Base-by-base conservation (phyloP, 2,797 vertebrate genomes). In the Pygocentrus nattereri region DNA sequence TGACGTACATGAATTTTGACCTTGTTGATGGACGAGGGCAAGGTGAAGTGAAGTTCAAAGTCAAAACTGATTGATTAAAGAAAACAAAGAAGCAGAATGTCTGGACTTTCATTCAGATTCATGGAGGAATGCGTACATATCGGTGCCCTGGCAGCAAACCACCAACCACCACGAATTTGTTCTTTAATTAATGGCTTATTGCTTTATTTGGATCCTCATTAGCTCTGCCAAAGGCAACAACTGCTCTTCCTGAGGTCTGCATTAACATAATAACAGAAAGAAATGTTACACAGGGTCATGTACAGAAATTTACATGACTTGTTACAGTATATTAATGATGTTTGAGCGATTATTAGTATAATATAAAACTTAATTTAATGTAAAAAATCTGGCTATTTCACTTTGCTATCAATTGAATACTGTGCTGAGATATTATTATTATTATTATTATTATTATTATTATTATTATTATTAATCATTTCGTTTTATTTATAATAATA, bases 21-120 rank as follows among this genome's bases (percentile, higher is more conserved):
- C 81, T 73, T 73, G 81, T 27, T 65, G 81, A 78, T 78, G 68
- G 68, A 73, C 56, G 69, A 67, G 19, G 15, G 21, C 30, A 59
- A 65, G 68, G 58, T 72, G 62, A 64, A 64, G 70, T 18, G 74
- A 62, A 77, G 74, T 76, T 77, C 74, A 72, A 71, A 58, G 80
- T 82, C 18, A 47, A 56, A 44, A 30, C 15, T 27, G 73, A 61
- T 75, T 59, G 44, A 71, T 50, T 23, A 34, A 23, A 34, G 12
- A 62, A 41, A n/a, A 23, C 58, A 49, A 59, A 50, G 38, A 16
- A 59, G 38, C 25, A 49, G 56, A 31, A 70, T 23, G 27, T 59
- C 50, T 74, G 61, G 70, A 67, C 30, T 10, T 69, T 34, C 3
- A 21, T 49, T 81, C 52, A 52, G 67, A 58, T 75, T 81, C 62